A percentile compares a stretch with the other conserved stretches of the same genome.
These are phyloP conservation scores for Psephotus haematonotus DNA, from an alignment of 2,113 vertebrate genomes.

Conservation along the genomic window DNA sequence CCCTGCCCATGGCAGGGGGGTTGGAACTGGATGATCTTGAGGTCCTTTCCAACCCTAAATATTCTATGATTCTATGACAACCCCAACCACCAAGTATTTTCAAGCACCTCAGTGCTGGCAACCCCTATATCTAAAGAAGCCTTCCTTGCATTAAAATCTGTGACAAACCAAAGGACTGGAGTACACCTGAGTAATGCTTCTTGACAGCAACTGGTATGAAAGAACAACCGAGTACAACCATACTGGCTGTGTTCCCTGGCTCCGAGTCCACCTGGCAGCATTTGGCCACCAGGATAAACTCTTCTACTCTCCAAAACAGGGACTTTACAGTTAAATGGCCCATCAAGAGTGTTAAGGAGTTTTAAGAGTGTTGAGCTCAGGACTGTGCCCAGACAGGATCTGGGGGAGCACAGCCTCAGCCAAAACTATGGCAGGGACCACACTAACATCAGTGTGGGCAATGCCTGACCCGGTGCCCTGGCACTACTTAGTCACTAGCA, in stretches of 20 bases:
- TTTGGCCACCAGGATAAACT: not conserved
- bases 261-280: not conserved
- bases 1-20: too few relatives aligned
- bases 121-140: not conserved
- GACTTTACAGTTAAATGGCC: rapidly evolving
- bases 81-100: not conserved
- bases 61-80: not conserved
- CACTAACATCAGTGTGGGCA: not conserved
- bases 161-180: not conserved
- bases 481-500: not conserved
- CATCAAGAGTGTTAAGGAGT: not conserved
- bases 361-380: not conserved
- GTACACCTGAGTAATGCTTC: not conserved
- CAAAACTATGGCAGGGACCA: not conserved
- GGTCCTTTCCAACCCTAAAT: too few relatives aligned
- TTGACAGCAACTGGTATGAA: not conserved
- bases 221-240: not conserved
- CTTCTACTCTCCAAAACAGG: not conserved
- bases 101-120: not conserved
- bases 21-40: too few relatives aligned
- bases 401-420: not conserved
- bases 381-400: not conserved
- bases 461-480: not conserved
- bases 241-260: not conserved
- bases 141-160: not conserved